Percentiles rank a stretch among this genome's conserved stretches.
Evolutionary conservation across 2,113 vertebrate genomes (phyloP).

Genomic region (Elachura formosa): DNA sequence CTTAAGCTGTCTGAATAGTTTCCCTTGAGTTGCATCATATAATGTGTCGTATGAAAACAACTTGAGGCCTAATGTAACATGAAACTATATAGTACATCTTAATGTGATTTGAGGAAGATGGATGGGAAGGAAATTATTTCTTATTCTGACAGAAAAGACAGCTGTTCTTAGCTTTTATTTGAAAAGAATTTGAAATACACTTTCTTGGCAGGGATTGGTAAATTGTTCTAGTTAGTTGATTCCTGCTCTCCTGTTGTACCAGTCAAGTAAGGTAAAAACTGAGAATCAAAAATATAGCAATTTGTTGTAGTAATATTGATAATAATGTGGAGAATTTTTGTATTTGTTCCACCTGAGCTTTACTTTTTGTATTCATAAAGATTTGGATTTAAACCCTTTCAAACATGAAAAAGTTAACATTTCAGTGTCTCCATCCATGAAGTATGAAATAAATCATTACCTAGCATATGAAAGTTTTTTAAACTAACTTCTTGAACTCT

Average conservation of each 20-base stretch:
- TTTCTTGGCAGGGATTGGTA: neutral
- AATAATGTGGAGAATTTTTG: neutral
- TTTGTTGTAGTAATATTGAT: neutral
- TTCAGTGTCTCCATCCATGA: slow-evolving; percentile 49
- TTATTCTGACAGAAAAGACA: slow-evolving; percentile 46
- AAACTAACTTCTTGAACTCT: slow-evolving; percentile 69
- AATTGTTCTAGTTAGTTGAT: neutral
- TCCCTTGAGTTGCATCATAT: slow-evolving; percentile 64
- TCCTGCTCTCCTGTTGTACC: neutral
- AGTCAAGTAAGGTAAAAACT: neutral
- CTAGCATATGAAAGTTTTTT: slow-evolving; percentile 59
- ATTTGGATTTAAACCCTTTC: slow-evolving; percentile 54
- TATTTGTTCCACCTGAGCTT: slow-evolving; percentile 44
- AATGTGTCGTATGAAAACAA: slow-evolving; percentile 61
- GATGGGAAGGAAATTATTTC: slow-evolving; percentile 57
- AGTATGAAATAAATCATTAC: slow-evolving; percentile 57
- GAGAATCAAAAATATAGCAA: neutral
- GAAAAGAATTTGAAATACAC: neutral
- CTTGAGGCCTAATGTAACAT: slow-evolving; percentile 47
- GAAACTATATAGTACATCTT: slow-evolving; percentile 20
- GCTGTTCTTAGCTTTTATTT: slow-evolving; percentile 43
- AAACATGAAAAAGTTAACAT: slow-evolving; percentile 61
- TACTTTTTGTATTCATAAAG: slow-evolving; percentile 57
- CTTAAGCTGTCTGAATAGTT: slow-evolving; percentile 64
- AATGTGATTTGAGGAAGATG: slow-evolving; percentile 66